These are phyloP conservation scores for Apocrypta bakeri DNA, from an alignment of 1,140 invertebrate genomes.

Conservation along the genomic window DNA sequence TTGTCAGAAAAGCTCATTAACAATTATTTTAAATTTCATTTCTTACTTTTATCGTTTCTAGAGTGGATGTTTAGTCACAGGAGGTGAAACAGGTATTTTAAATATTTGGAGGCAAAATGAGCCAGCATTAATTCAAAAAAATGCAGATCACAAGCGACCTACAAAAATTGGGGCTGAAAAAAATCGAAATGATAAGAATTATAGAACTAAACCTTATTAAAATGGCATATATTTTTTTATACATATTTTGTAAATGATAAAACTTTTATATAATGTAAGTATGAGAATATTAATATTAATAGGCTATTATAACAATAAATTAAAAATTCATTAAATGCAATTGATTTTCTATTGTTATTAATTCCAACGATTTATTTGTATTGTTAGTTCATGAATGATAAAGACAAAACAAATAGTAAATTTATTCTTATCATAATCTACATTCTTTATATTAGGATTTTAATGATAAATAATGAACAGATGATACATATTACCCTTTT, in stretches of 20 bases:
- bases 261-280: slow-evolving; percentile 40
- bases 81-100: slow-evolving; percentile 80
- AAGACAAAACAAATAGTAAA: background rate
- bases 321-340: slow-evolving; percentile 20
- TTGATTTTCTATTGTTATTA: background rate
- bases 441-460: too few species aligned
- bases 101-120: slow-evolving; percentile 77
- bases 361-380: too few species aligned
- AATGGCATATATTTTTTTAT: slow-evolving; percentile 31
- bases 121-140: slow-evolving; percentile 44
- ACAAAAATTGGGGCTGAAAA: slow-evolving; percentile 64
- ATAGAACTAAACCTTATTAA: slow-evolving; percentile 69
- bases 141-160: slow-evolving; percentile 56
- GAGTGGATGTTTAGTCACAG: slow-evolving; percentile 78
- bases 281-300: too few species aligned
- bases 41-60: slow-evolving; percentile 57
- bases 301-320: too few species aligned
- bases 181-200: slow-evolving; percentile 61
- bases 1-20: background rate
- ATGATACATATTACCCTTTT: slow-evolving; percentile 54
- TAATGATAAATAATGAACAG: too few species aligned
- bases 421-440: background rate
- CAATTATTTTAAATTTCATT: slow-evolving; percentile 1
- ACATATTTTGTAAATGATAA: slow-evolving; percentile 55
- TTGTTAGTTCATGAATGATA: too few species aligned